Percentiles rank a stretch among this genome's conserved stretches.
Conservation (phyloP, 2,888 invertebrate species). For the Chrysopilus asiliformis region DNA sequence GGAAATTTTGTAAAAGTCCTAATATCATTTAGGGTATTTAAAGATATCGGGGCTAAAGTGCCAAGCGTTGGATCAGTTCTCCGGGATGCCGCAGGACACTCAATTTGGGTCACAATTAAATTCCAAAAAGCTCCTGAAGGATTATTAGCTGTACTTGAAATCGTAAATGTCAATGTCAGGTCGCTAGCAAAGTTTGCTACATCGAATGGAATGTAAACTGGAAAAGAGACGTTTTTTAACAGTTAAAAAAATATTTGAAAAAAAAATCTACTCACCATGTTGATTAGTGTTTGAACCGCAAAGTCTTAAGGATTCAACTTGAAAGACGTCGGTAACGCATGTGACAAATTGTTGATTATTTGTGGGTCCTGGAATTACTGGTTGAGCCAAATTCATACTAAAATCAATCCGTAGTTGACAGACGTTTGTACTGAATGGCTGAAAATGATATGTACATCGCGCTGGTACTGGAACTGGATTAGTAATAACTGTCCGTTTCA, state of each 20-base stretch:
- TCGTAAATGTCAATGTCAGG: slow-evolving; percentile 36
- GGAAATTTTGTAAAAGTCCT: background rate
- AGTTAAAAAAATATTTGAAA: background rate
- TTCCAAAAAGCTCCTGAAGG: slow-evolving; percentile 41
- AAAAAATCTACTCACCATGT: slow-evolving; percentile 38
- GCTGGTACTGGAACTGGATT: slow-evolving; percentile 20
- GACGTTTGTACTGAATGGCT: slow-evolving; percentile 26
- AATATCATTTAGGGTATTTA: background rate
- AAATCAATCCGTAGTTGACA: slow-evolving; percentile 32
- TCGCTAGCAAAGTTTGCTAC: slow-evolving; percentile 23
- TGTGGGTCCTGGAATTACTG: slow-evolving; percentile 20
- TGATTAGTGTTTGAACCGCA: slow-evolving; percentile 52
- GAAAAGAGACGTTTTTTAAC: background rate
- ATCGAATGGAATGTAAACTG: slow-evolving; percentile 26
- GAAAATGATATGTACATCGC: slow-evolving; percentile 25
- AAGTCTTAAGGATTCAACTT: slow-evolving; percentile 27
- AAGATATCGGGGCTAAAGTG: background rate
- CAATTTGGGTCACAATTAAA: slow-evolving; percentile 47
- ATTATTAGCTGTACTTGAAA: slow-evolving; percentile 35
- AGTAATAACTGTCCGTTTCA: slow-evolving; percentile 29
- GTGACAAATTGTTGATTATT: slow-evolving; percentile 9
- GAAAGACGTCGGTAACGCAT: slow-evolving; percentile 21
- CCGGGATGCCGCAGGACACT: slow-evolving; percentile 40
- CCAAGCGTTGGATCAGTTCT: slow-evolving; percentile 29
- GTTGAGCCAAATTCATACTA: slow-evolving; percentile 20